Evolutionary conservation across 2,888 invertebrate species (phyloP), one percentile per base, ranked within the genome.

Genomic region (Eudasyphora cyanicolor): DNA sequence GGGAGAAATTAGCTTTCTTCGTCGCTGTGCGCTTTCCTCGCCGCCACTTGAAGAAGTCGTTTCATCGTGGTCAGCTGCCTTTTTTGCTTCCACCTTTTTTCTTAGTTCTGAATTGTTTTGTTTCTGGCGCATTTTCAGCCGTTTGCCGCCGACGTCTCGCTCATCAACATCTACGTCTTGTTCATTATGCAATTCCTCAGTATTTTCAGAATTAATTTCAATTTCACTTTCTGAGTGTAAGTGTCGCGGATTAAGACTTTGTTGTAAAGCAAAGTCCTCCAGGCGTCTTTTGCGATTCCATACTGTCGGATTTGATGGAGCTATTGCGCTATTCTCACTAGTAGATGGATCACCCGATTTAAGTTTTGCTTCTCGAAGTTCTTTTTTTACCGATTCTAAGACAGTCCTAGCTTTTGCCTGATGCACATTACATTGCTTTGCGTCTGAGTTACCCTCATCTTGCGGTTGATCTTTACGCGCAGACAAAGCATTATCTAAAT

Each of bases 141-240:
- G 89, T 62, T 92, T 92, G 0, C 91, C 92, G 0, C 92, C 92
- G 21, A 91, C 87, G 85, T 91, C 90, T 51, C 88, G 82, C 4
- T 89, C 89, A n/a, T 88, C 88, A 5, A 88, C 88, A 2, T 87
- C 86, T 12, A 87, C 82, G 5, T 80, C 81, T 7, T 62, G 49
- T 35, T 73, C 82, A n/a, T 69, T 49, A 2, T 60, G 14, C 0
- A 92, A 86, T 8, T 93, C 93, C 76, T 93, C 93, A 0, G 93
- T 92, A 78, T 93, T 93, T 87, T 94, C 94, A 0, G 93, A 92
- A 79, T 89, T 89, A 0, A 86, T 79, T 24, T 92, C 92, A 10
- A 89, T 83, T 70, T 92, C 92, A 82, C 92, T 92, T 57, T 92
- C 92, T 0, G 92, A 92, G 19, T 89, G 89, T 12, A 88, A 87